phyloP scores from a whole-genome alignment of 2,113 vertebrate species.

The Salvelinus alpinus region DNA sequence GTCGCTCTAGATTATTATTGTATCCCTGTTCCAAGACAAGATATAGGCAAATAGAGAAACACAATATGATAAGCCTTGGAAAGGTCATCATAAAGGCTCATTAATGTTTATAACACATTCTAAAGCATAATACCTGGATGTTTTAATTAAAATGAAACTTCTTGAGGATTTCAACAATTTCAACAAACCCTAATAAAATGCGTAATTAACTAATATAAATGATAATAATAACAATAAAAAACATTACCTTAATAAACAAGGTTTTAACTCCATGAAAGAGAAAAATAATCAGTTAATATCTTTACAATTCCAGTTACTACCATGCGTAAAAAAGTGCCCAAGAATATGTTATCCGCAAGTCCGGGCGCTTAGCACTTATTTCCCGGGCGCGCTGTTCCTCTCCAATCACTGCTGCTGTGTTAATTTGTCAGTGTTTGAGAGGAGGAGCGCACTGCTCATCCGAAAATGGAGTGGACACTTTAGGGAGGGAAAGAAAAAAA shows the following conservation, averaged over 20 bases:
- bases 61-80: too few relatives aligned
- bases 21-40: too few relatives aligned
- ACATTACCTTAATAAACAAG: conserved; percentile 57
- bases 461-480: conserved; percentile 74
- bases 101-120: too few relatives aligned
- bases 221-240: neutral
- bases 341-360: conserved; percentile 38
- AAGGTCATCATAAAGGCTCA: too few relatives aligned
- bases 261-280: conserved; percentile 67
- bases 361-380: too few relatives aligned
- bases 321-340: conserved; percentile 54
- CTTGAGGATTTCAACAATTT: too few relatives aligned
- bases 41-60: too few relatives aligned
- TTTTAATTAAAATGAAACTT: too few relatives aligned
- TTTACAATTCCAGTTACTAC: conserved; percentile 57
- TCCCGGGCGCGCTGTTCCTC: conserved; percentile 27
- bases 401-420: conserved; percentile 32
- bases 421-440: conserved; percentile 51
- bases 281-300: conserved; percentile 25
- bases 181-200: neutral
- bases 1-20: too few relatives aligned
- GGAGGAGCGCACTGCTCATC: conserved; percentile 79
- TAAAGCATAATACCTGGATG: too few relatives aligned
- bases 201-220: neutral
- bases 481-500: conserved; percentile 21